phyloP scores from a whole-genome alignment of 1,140 invertebrate species.

The Trichonephila clavata region DNA sequence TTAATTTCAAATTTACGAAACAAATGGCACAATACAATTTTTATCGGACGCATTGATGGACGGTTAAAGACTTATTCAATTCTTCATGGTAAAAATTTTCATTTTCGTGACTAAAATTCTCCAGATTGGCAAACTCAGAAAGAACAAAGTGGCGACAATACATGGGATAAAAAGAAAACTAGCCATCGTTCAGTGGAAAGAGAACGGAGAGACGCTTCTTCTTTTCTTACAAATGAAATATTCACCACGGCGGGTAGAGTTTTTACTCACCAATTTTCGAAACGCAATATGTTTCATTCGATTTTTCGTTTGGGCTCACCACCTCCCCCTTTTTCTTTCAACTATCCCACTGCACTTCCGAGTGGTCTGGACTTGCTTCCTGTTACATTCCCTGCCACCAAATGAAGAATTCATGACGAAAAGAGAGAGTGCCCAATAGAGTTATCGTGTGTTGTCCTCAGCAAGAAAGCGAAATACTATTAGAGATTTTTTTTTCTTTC shows the following conservation, averaged over 20 bases:
- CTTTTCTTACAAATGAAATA: constrained; percentile 11
- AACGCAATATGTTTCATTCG: constrained; percentile 34
- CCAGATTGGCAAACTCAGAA: background rate
- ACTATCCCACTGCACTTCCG: background rate
- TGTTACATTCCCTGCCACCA: background rate
- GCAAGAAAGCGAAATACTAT: constrained; percentile 7
- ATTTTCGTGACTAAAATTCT: background rate
- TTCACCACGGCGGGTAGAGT: background rate
- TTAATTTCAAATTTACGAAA: too few relatives aligned
- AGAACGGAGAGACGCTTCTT: background rate
- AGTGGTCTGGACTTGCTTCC: background rate
- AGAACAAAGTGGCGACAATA: too few relatives aligned
- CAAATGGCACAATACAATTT: too few relatives aligned
- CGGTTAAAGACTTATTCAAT: background rate
- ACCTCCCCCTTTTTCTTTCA: background rate
- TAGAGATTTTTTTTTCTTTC: constrained; percentile 10
- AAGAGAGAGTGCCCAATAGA: constrained; percentile 24
- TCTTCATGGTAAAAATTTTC: background rate
- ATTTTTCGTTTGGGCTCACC: background rate
- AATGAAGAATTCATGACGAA: constrained; percentile 36
- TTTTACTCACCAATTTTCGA: constrained; percentile 9
- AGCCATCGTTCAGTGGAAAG: background rate
- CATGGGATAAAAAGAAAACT: background rate
- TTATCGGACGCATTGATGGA: background rate
- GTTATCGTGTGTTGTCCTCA: constrained; percentile 12